phyloP scores from a whole-genome alignment of 2,797 vertebrate genomes.

The Parauchenoglanis punctatus region DNA sequence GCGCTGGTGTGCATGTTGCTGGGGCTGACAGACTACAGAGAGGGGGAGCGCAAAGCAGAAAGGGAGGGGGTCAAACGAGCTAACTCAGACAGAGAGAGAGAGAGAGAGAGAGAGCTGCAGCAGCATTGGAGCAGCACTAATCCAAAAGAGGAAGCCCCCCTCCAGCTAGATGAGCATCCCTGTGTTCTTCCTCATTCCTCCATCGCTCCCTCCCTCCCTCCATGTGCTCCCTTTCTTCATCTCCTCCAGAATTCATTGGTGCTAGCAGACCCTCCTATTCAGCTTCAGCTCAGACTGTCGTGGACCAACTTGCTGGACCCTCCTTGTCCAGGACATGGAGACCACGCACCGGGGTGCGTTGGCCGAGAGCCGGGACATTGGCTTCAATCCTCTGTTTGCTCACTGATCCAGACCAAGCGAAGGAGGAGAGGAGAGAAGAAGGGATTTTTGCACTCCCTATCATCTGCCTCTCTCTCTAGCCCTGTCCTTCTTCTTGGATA shows the following conservation, averaged over 20 bases:
- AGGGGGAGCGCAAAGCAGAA: constrained; percentile 41
- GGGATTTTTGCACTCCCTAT: constrained; percentile 64
- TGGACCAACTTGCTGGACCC: constrained; percentile 19
- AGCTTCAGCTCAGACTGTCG: constrained; percentile 62
- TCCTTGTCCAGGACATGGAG: constrained; percentile 68
- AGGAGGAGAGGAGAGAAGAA: constrained; percentile 61
- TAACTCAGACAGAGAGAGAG: constrained; percentile 34
- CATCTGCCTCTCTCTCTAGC: constrained; percentile 64
- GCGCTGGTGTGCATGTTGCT: constrained; percentile 76
- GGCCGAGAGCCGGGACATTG: constrained; percentile 27
- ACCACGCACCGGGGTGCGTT: constrained; percentile 42
- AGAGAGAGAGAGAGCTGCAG: constrained; percentile 58
- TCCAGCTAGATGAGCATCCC: constrained; percentile 77
- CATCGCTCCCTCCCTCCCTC: constrained; percentile 48
- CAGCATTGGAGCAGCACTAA: constrained; percentile 72
- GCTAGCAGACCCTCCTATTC: constrained; percentile 62
- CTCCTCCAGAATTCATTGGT: constrained; percentile 77
- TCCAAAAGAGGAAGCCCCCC: constrained; percentile 80
- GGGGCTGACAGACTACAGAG: constrained; percentile 68
- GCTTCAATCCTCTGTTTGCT: constrained; percentile 57
- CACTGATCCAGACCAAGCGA: constrained; percentile 60
- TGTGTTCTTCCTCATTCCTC: constrained; percentile 60
- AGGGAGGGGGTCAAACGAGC: constrained; percentile 41
- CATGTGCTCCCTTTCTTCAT: constrained; percentile 56
- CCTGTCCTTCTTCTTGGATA: constrained; percentile 43